A percentile compares a stretch with the other conserved stretches of the same genome.
Conservation (phyloP, 2,797 vertebrate genomes). For the Pseudomugil tenellus region DNA sequence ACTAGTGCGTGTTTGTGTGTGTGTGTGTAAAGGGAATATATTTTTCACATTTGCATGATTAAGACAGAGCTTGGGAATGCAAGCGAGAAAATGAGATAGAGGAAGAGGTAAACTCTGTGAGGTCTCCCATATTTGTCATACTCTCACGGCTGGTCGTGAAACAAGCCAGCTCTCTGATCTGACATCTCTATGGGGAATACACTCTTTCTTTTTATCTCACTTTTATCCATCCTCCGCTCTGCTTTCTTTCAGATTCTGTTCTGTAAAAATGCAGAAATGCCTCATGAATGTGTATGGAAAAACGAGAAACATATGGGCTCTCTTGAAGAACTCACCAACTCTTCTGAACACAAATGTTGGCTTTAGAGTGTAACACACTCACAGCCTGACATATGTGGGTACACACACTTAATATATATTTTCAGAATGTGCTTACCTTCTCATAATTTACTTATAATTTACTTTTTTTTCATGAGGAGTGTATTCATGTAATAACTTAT, state of each 20-base stretch:
- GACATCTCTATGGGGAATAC: constrained; percentile 71
- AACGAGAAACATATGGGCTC: constrained; percentile 84
- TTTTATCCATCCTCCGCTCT: constrained; percentile 39
- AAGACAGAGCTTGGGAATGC: constrained; percentile 21
- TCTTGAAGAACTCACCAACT: constrained; percentile 53
- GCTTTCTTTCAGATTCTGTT: constrained; percentile 35
- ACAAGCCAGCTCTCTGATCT: constrained; percentile 73
- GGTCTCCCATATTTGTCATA: constrained; percentile 69
- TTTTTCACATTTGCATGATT: constrained; percentile 32
- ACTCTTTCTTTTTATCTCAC: constrained; percentile 61
- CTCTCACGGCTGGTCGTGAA: constrained; percentile 69
- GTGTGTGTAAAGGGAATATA: constrained; percentile 31
- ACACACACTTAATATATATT: constrained; percentile 16
- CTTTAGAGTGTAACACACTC: constrained; percentile 68
- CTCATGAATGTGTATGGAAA: constrained; percentile 80
- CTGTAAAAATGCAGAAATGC: constrained; percentile 75
- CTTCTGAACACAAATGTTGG: constrained; percentile 73
- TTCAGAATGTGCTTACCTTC: neutral
- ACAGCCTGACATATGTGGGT: constrained; percentile 34
- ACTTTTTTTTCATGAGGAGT: too few relatives aligned
- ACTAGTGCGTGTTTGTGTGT: constrained; percentile 23
- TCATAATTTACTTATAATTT: neutral
- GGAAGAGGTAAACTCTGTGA: constrained; percentile 62
- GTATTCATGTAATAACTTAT: too few relatives aligned
- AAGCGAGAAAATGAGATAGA: constrained; percentile 30